These are phyloP conservation scores for Barnardius zonarius DNA, from an alignment of 2,113 vertebrate genomes.

Conservation along the genomic window DNA sequence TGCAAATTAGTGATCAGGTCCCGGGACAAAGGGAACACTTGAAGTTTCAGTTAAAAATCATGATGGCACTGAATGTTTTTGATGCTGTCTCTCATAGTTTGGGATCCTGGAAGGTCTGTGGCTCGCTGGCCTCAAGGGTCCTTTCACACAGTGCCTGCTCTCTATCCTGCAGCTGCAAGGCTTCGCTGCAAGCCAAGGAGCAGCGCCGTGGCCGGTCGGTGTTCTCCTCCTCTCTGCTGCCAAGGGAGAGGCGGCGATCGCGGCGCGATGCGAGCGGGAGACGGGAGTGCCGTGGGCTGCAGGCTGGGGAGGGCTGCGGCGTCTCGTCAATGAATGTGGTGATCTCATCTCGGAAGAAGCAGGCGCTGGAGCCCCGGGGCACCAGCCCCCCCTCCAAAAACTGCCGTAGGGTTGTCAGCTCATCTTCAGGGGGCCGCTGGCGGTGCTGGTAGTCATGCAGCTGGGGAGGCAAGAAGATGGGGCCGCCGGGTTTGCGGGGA, in stretches of 20 bases:
- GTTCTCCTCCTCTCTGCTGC: conserved; percentile 64
- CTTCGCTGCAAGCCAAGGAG: conserved; percentile 66
- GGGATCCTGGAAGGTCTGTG: conserved; percentile 58
- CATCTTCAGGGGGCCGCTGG: conserved; percentile 65
- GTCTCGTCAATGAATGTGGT: conserved; percentile 82
- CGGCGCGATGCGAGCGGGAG: conserved; percentile 11
- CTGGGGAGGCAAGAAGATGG: conserved; percentile 67
- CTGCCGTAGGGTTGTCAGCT: conserved; percentile 75
- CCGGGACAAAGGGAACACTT: neutral
- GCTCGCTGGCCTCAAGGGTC: conserved; percentile 45
- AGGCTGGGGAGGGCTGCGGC: conserved; percentile 74
- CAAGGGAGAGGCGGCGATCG: conserved; percentile 68
- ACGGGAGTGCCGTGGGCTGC: conserved; percentile 75
- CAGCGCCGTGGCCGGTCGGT: conserved; percentile 57
- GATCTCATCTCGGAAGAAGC: conserved; percentile 83
- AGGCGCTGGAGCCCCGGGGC: conserved; percentile 61
- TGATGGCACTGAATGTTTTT: conserved; percentile 34
- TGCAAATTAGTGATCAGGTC: conserved; percentile 29
- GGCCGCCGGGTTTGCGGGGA: conserved; percentile 64
- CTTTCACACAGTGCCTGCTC: conserved; percentile 36
- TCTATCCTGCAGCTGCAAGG: neutral
- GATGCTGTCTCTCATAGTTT: conserved; percentile 48
- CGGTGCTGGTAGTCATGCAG: conserved; percentile 68
- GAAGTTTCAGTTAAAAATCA: conserved; percentile 46
- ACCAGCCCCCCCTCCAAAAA: conserved; percentile 75